A percentile compares a stretch with the other conserved stretches of the same genome.
Evolutionary conservation across 2,113 vertebrate genomes (phyloP).

Genomic region (Electrona antarctica): DNA sequence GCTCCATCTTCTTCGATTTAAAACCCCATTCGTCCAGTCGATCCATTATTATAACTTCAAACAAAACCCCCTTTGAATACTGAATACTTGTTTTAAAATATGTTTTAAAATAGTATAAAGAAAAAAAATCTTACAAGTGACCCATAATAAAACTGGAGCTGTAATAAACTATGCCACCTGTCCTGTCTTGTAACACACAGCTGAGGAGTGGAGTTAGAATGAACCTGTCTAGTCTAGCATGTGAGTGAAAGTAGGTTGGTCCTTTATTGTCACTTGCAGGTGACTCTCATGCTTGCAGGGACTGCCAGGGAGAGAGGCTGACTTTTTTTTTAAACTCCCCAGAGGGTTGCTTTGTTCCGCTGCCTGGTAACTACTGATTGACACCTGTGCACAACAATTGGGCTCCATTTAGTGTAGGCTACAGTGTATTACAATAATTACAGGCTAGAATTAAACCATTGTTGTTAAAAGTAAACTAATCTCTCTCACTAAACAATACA

Average conservation of each 20-base stretch:
- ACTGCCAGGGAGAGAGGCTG: slow-evolving; percentile 13
- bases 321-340: slow-evolving; percentile 45
- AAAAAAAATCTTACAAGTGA: neutral
- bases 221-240: neutral
- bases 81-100: neutral
- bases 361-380: neutral
- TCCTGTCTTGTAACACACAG: neutral
- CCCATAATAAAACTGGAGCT: neutral
- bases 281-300: too few relatives aligned
- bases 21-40: slow-evolving; percentile 62
- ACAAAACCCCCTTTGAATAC: neutral
- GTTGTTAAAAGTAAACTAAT: neutral
- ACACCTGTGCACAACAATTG: slow-evolving; percentile 39
- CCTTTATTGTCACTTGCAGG: slow-evolving; percentile 43
- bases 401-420: neutral
- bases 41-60: slow-evolving; percentile 56
- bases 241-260: slow-evolving; percentile 12
- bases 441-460: neutral
- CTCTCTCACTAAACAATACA: neutral
- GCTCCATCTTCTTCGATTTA: slow-evolving; percentile 63
- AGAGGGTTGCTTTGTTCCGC: slow-evolving; percentile 14
- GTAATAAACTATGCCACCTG: slow-evolving; percentile 2
- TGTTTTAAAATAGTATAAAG: neutral
- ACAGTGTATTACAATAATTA: neutral
- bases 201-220: neutral